Conservation (phyloP, 2,888 invertebrate genomes). For the Drosophila meridiana region DNA sequence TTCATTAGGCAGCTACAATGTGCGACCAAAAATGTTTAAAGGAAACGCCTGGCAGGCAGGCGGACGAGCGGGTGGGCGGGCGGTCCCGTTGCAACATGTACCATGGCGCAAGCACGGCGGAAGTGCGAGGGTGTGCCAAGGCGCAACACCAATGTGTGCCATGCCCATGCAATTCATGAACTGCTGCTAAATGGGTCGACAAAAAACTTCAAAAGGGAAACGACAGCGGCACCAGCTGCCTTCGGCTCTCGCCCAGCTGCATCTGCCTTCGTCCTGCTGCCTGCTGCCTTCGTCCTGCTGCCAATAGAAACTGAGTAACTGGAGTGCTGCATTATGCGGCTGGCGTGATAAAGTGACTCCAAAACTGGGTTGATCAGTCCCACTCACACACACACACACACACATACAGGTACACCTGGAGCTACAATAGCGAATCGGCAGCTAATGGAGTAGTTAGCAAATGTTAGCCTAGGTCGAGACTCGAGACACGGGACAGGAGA, state of each 20-base stretch:
- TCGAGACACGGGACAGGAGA: background rate
- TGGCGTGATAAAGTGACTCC: slow-evolving; percentile 72
- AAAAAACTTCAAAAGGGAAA: slow-evolving; percentile 80
- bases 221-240: slow-evolving; percentile 43
- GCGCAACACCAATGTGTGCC: slow-evolving; percentile 40
- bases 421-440: background rate
- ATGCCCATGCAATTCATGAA: slow-evolving; percentile 76
- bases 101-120: background rate
- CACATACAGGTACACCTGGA: background rate
- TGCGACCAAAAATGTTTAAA: slow-evolving; percentile 81
- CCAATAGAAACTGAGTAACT: slow-evolving; percentile 56
- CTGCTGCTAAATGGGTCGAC: slow-evolving; percentile 76
- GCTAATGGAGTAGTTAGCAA: slow-evolving; percentile 9
- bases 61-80: background rate
- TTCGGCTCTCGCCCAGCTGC: background rate
- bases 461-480: background rate
- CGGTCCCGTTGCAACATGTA: slow-evolving; percentile 12
- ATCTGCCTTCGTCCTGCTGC: background rate
- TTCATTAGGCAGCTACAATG: slow-evolving; percentile 81
- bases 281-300: slow-evolving; percentile 23
- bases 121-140: background rate
- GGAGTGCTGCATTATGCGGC: slow-evolving; percentile 66
- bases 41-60: slow-evolving; percentile 57
- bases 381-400: background rate
- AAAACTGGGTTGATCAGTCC: slow-evolving; percentile 70